Conservation (phyloP, 2,113 vertebrate species). For the Todiramphus chloris region DNA sequence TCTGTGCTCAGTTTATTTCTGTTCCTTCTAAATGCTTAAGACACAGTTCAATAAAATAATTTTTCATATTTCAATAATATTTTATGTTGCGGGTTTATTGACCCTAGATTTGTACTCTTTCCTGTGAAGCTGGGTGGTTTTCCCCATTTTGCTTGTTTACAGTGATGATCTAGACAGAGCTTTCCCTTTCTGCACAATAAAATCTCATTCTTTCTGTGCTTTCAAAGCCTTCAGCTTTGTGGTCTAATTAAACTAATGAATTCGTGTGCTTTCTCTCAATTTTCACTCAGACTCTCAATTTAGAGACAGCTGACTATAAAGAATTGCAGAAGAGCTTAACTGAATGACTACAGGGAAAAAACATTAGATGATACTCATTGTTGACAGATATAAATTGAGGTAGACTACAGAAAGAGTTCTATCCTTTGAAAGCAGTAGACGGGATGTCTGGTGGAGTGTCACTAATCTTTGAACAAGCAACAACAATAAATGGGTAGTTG, state of each 20-base stretch:
- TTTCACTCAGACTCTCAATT: background rate
- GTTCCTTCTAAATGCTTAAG: background rate
- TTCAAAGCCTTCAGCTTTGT: background rate
- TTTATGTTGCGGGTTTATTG: background rate
- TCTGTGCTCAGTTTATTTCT: background rate
- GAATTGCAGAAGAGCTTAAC: background rate
- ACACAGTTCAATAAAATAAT: background rate
- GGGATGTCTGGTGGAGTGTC: no score
- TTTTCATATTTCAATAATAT: background rate
- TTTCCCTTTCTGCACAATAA: background rate
- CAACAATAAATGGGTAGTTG: no score
- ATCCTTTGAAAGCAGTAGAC: background rate
- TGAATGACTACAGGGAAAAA: background rate
- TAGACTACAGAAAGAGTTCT: background rate
- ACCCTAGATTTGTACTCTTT: background rate
- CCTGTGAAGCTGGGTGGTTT: background rate
- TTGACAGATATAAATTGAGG: background rate
- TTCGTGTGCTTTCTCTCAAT: background rate
- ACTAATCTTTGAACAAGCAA: no score
- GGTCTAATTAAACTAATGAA: background rate
- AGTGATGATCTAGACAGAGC: background rate
- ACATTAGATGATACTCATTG: background rate
- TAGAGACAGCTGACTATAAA: background rate
- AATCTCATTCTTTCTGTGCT: background rate
- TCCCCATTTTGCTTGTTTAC: background rate